Evolutionary conservation across 1,140 invertebrate genomes (phyloP).

Genomic region (Wiebesia pumilae): DNA sequence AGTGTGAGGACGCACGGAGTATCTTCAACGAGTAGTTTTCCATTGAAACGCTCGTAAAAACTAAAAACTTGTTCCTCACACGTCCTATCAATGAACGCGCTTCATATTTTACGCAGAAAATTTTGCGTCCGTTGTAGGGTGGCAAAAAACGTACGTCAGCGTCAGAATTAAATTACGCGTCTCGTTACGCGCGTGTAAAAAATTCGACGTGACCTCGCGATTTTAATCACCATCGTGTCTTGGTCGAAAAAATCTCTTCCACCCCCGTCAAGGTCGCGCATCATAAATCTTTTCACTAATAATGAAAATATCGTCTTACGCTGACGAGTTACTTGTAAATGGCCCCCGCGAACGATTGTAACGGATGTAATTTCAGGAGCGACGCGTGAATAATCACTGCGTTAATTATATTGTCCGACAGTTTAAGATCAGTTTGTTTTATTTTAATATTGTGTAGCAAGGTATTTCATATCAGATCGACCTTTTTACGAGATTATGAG

Average conservation of each 20-base stretch:
- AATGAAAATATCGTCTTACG: conserved; percentile 34
- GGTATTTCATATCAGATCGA: no score
- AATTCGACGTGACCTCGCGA: not conserved
- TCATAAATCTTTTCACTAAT: conserved; percentile 16
- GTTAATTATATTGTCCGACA: conserved; percentile 28
- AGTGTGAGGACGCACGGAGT: no score
- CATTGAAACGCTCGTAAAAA: no score
- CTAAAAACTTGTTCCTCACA: no score
- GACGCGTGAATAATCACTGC: conserved; percentile 20
- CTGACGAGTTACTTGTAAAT: not conserved
- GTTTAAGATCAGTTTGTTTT: not conserved
- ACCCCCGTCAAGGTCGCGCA: not conserved
- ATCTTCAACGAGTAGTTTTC: no score
- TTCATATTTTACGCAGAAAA: no score
- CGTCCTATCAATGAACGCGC: no score
- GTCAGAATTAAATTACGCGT: conserved; percentile 39
- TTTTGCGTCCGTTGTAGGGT: not conserved
- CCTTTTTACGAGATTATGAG: no score
- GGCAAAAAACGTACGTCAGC: not conserved
- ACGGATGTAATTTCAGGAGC: conserved; percentile 12
- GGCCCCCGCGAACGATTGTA: not conserved
- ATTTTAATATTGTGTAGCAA: not conserved
- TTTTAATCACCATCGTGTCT: conserved; percentile 11
- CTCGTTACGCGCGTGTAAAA: conserved; percentile 15
- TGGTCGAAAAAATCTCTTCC: not conserved